Conservation (phyloP, 2,797 vertebrate species). For the Phylloscopus collybita region DNA sequence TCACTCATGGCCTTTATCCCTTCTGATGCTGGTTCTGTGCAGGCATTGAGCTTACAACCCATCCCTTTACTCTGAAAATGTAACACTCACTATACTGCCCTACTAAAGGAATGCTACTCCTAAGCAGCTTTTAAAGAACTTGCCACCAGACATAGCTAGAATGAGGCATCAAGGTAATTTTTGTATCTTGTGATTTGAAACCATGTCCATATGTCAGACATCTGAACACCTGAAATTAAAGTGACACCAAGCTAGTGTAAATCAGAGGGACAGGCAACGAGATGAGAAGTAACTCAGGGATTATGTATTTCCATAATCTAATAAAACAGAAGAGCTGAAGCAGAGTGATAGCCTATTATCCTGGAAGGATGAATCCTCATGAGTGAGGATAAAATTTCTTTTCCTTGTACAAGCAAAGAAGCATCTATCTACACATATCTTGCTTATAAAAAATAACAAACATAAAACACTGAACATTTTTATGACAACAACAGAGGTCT, state of each 20-base stretch:
- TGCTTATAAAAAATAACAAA: neutral
- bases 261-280: neutral
- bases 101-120: neutral
- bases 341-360: neutral
- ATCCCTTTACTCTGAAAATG: neutral
- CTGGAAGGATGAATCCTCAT: neutral
- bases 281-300: neutral
- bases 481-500: neutral
- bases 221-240: neutral
- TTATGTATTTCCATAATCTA: neutral
- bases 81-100: neutral
- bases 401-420: neutral
- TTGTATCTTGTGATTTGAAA: neutral
- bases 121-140: neutral
- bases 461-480: neutral
- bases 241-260: neutral
- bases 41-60: neutral
- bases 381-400: neutral
- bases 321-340: neutral
- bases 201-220: neutral
- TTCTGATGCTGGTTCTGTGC: neutral
- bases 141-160: neutral
- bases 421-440: neutral
- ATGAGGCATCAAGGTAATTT: neutral
- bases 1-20: neutral